Conservation (phyloP, 2,888 invertebrate species). For the Yponomeuta malinellus region DNA sequence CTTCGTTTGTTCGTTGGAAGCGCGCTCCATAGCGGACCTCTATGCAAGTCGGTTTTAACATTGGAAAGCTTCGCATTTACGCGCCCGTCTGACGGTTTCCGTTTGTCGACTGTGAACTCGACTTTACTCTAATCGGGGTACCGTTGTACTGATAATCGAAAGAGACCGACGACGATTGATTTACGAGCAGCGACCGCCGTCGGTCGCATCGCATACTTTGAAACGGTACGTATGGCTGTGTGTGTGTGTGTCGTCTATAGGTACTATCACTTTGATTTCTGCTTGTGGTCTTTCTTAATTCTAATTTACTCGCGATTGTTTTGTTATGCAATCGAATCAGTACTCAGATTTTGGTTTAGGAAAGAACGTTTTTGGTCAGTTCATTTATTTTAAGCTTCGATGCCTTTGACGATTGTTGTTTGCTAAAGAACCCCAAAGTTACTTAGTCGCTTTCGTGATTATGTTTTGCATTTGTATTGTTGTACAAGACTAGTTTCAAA, state of each 20-base stretch:
- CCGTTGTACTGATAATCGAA: conserved; percentile 40
- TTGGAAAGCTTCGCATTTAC: conserved; percentile 55
- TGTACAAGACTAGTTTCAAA: too few species aligned
- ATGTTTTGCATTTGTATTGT: conserved; percentile 19
- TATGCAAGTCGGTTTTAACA: conserved; percentile 49
- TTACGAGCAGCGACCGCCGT: conserved; percentile 21
- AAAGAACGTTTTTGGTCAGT: neutral
- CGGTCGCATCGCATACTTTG: conserved; percentile 38
- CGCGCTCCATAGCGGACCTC: conserved; percentile 44
- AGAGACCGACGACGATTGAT: conserved; percentile 49
- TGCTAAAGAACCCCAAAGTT: neutral
- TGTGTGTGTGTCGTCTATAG: conserved; percentile 11
- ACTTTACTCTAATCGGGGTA: conserved; percentile 19
- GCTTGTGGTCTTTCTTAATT: conserved; percentile 2
- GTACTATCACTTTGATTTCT: neutral
- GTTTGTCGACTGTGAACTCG: conserved; percentile 32
- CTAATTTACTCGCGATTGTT: conserved; percentile 1
- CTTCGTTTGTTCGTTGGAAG: conserved; percentile 34
- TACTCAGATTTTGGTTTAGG: neutral
- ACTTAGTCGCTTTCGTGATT: neutral
- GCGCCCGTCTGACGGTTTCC: conserved; percentile 49
- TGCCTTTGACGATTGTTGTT: neutral
- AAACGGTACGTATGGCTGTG: conserved; percentile 51
- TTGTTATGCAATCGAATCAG: neutral
- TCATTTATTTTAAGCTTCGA: neutral